Evolutionary conservation across 2,888 invertebrate species (phyloP), one percentile per base, ranked within the genome.

Genomic region (Cerceris ruficornis): DNA sequence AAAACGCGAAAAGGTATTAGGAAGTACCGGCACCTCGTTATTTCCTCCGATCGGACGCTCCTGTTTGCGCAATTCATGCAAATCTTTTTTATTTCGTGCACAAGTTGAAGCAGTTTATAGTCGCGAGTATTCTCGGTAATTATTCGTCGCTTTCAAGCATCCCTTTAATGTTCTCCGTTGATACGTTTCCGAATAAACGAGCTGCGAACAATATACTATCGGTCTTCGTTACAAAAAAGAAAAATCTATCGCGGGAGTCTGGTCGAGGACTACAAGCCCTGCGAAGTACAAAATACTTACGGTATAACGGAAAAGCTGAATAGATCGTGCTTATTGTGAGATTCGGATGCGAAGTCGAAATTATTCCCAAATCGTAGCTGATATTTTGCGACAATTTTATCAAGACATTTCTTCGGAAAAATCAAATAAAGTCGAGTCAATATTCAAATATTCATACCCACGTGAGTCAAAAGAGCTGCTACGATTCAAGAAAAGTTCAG

Each of bases 201-300:
- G 46, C 46, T 46, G 9, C 9, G 46, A 11, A 11, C 9, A 46
- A 11, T 11, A 46, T 11, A 6, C 9, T 46, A 46, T 46, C 46
- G 46, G 11, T 11, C 46, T 11, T 11, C 11, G 46, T 6, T 11
- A 8, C 46, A 1, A 8, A 11, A 8, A 11, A 8, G 46, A 46
- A 46, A 46, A 46, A 11, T 11, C 9, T 11, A 46, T 46, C 46
- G 28, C 46, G 46, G 9, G 46, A 8, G 46, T 46, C 46, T 11
- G 11, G 11, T 46, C 46, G 46, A 46, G 11, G 46, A 46, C 13
- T 52, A 52, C 52, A 52, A 46, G 46, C n/a, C 14, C 14, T n/a
- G 52, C 13, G 58, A 68, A 62, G 52, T 57, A 15, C 49, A 58
- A 17, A 69, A 42, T 75, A 77, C 70, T 75, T 67, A 70, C 75